A percentile compares a stretch with the other conserved stretches of the same genome.
Conservation (phyloP, 2,797 vertebrate genomes). For the Podargus strigoides region DNA sequence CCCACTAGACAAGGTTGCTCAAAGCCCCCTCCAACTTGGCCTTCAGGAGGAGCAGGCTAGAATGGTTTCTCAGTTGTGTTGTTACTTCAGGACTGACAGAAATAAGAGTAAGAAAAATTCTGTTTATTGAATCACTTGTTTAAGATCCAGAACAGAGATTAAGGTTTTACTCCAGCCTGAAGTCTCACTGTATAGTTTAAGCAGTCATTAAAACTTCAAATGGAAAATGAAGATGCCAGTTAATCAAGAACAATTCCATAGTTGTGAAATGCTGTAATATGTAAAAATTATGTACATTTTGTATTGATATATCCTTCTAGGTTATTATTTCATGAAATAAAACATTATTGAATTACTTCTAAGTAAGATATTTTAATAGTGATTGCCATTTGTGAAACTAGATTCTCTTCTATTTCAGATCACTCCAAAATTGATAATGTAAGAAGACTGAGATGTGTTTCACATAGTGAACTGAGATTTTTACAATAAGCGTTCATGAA, state of each 20-base stretch:
- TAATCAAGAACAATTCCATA: constrained; percentile 6
- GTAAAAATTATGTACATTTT: constrained; percentile 32
- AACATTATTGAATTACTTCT: not conserved
- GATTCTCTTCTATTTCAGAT: not conserved
- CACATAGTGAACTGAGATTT: not conserved
- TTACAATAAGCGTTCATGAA: not conserved
- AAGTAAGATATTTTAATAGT: not conserved
- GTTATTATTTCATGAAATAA: not conserved
- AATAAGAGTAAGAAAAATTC: not conserved
- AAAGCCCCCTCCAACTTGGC: too few species aligned
- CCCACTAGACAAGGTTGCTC: too few species aligned
- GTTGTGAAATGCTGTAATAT: constrained; percentile 31
- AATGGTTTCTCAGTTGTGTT: not conserved
- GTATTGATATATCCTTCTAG: not conserved
- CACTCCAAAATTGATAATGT: not conserved
- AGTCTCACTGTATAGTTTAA: not conserved
- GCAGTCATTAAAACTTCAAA: not conserved
- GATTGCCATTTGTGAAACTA: too few species aligned
- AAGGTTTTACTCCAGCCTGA: not conserved
- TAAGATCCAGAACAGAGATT: not conserved
- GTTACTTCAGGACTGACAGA: not conserved
- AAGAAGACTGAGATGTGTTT: not conserved
- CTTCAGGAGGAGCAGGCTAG: not conserved
- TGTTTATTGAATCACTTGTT: not conserved
- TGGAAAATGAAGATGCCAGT: not conserved